These are phyloP conservation scores for Isurus oxyrinchus DNA, from an alignment of 2,113 vertebrate genomes.

Conservation along the genomic window DNA sequence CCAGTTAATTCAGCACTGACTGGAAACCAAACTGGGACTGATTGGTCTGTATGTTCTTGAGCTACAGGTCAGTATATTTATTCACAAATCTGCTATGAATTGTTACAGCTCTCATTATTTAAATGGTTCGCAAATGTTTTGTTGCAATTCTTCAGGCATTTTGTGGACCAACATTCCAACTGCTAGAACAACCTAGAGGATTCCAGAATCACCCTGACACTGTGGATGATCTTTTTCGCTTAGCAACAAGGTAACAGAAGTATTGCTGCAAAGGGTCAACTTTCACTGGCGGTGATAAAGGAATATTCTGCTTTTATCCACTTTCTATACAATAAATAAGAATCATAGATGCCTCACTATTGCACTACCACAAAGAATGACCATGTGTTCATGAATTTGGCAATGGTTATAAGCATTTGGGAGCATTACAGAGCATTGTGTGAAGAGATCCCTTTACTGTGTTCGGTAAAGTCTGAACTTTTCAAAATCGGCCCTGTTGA, in stretches of 20 bases:
- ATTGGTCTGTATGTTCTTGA: not conserved
- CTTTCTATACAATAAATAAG: not conserved
- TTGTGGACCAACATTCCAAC: slow-evolving; percentile 89
- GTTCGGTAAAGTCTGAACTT: not conserved
- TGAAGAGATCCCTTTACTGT: not conserved
- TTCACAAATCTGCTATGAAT: not conserved
- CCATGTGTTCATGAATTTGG: not conserved
- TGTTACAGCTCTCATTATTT: not conserved
- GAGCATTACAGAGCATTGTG: no score
- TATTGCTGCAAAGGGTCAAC: not conserved
- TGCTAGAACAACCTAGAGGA: slow-evolving; percentile 84
- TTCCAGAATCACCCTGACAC: slow-evolving; percentile 93
- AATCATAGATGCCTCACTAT: not conserved
- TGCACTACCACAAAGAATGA: no score
- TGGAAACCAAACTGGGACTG: not conserved
- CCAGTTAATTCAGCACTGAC: not conserved
- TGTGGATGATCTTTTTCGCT: slow-evolving; percentile 89
- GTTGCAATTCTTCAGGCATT: slow-evolving; percentile 63
- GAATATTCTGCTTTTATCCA: not conserved
- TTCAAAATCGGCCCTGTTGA: not conserved
- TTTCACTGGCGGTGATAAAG: not conserved
- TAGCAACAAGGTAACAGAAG: slow-evolving; percentile 75
- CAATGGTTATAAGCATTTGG: not conserved
- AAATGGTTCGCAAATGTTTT: not conserved
- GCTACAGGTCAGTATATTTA: not conserved